Evolutionary conservation across 2,113 vertebrate species (phyloP).

Genomic region (Agapornis roseicollis): DNA sequence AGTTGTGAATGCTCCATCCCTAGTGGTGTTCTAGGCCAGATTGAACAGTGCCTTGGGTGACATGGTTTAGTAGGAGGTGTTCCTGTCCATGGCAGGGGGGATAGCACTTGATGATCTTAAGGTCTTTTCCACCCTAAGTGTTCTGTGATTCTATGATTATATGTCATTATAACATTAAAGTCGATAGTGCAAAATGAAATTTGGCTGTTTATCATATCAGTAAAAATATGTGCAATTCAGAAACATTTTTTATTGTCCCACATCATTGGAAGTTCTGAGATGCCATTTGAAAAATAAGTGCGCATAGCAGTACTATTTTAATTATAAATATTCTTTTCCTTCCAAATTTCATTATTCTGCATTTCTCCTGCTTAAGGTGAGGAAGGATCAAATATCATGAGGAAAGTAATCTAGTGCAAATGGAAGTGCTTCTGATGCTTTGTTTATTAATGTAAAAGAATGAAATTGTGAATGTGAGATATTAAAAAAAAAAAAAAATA

Average conservation of each 20-base stretch:
- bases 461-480: neutral
- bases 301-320: neutral
- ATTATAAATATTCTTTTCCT: neutral
- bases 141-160: neutral
- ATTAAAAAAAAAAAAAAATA: neutral
- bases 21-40: too few relatives aligned
- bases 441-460: neutral
- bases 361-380: neutral
- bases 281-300: neutral
- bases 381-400: neutral
- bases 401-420: neutral
- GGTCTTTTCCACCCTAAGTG: too few relatives aligned
- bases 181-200: neutral
- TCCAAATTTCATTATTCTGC: neutral
- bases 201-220: neutral
- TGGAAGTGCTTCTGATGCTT: neutral
- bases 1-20: too few relatives aligned
- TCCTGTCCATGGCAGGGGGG: too few relatives aligned
- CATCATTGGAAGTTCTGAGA: neutral
- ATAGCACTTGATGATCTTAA: too few relatives aligned
- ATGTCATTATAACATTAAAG: neutral
- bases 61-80: too few relatives aligned
- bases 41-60: too few relatives aligned
- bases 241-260: neutral
- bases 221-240: neutral